Base-by-base conservation (phyloP, 2,797 vertebrate genomes). In the Loriculus beryllinus region DNA sequence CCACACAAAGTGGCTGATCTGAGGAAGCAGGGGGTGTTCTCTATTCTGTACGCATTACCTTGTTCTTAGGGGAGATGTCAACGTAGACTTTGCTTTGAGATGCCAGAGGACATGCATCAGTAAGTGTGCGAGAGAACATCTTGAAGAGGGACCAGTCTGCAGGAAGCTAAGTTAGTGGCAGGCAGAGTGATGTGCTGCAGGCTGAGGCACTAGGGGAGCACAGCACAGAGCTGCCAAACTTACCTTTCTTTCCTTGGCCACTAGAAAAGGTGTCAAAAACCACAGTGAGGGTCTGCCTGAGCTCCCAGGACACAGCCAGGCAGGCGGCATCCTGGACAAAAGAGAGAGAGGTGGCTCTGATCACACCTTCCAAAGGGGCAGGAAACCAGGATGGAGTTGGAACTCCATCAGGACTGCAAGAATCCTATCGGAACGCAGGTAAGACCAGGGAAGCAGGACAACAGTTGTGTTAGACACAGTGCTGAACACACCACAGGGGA, bases 81-180 rank as follows among this genome's bases (percentile, higher is more conserved):
- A 99, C 98, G 0, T 99, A 99, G 92, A 99, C 98, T 95, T 98
- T 99, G 98, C 99, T 99, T 93, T 99, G 98, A 1, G 98, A 98
- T 20, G 99, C 99, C 96, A 99, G 97, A 4, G 99, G 99, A 94
- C 99, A 99, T 3, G 98, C 97, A 48, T 99, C 99, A 0, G 99
- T 99, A 91, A 99, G 97, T 0, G 99, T 99, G 82, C 99, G 98
- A 78, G 99, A 99, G 96, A 99, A 99, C 98, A 99, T 99, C 98
- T 98, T 99, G 86, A 99, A 99, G 83, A 99, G 97, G 45, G 99
- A 99, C 99, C 99, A 99, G 88, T 99, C 99, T 99, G 97, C 3
- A 28, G 78, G 79, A 92, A 63, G 80, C 4, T 37, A 86, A 75
- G 80, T 60, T 47, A 82, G 49, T 9, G 17, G 22, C 59, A 86